Percentiles rank a stretch among this genome's conserved stretches.
Evolutionary conservation across 2,797 vertebrate species (phyloP).

Genomic region (Aeoliscus strigatus): DNA sequence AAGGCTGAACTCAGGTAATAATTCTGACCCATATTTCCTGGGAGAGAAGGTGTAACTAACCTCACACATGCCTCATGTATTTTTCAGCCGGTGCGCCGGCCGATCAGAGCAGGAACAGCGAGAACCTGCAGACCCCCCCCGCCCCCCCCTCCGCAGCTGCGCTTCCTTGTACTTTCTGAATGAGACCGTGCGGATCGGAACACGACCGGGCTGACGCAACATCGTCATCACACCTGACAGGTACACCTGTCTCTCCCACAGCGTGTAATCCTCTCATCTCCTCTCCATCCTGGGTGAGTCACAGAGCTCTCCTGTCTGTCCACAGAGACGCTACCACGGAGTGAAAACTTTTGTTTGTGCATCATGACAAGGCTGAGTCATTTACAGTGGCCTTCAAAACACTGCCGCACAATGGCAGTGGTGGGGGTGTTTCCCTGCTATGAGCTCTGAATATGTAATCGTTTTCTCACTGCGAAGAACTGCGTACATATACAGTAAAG

Average conservation of each 20-base stretch:
- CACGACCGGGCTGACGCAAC: conserved; percentile 15
- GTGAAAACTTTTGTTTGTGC: conserved; percentile 13
- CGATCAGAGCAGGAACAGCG: conserved; percentile 9
- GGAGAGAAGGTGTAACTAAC: too few species aligned
- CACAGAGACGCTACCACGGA: conserved; percentile 19
- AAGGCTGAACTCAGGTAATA: too few species aligned
- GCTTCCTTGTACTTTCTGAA: conserved; percentile 6
- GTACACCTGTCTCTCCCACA: conserved; percentile 30
- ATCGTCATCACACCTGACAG: conserved; percentile 14
- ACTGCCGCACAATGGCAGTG: conserved; percentile 13
- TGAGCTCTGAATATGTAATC: neutral
- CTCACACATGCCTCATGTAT: conserved; percentile 13
- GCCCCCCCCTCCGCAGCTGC: conserved; percentile 4
- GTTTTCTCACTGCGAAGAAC: neutral
- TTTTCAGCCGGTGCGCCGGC: conserved; percentile 13
- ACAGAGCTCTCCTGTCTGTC: conserved; percentile 22
- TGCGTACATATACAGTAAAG: neutral
- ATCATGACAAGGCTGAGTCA: conserved; percentile 34
- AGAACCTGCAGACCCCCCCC: conserved; percentile 18
- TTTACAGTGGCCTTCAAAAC: conserved; percentile 28
- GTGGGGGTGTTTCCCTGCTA: conserved; percentile 2
- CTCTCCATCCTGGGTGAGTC: conserved; percentile 32
- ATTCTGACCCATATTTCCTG: too few species aligned
- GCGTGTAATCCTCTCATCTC: conserved; percentile 29
- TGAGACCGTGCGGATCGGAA: conserved; percentile 11